Conservation (phyloP, 2,113 vertebrate species). For the Rhipidura dahli region DNA sequence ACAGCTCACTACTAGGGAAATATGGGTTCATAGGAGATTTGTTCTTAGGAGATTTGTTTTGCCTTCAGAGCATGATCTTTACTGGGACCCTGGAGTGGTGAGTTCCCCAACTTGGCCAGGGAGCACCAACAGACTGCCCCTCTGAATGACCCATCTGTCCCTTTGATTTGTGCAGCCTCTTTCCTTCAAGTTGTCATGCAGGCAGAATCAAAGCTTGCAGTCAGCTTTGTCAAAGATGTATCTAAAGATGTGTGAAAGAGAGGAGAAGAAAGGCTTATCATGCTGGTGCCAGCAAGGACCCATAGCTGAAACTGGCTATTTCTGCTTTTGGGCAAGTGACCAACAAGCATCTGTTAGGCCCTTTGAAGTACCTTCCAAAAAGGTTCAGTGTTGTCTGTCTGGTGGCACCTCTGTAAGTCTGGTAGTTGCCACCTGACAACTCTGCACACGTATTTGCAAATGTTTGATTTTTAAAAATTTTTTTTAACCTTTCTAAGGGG, state of each 20-base stretch:
- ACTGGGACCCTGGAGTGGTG: background rate
- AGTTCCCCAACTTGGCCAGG: background rate
- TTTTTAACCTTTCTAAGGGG: background rate
- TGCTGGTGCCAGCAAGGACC: background rate
- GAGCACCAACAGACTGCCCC: background rate
- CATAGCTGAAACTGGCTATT: background rate
- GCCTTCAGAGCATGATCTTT: background rate
- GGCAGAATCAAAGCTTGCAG: conserved; percentile 16
- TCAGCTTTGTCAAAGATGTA: background rate
- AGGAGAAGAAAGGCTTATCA: background rate
- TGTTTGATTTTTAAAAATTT: background rate
- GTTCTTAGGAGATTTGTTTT: background rate
- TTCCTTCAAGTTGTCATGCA: background rate
- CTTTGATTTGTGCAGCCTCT: background rate
- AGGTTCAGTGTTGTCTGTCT: background rate
- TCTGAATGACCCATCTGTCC: background rate
- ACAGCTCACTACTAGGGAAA: background rate
- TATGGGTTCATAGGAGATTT: background rate
- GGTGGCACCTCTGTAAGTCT: conserved; percentile 6
- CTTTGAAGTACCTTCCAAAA: conserved; percentile 41
- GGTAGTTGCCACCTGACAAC: conserved; percentile 9
- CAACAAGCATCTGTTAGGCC: background rate
- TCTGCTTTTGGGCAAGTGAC: conserved; percentile 29
- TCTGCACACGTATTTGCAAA: background rate
- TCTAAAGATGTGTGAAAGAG: background rate